These are phyloP conservation scores for Anarhynchus alexandrinus DNA, from an alignment of 2,113 vertebrate genomes.

Conservation along the genomic window DNA sequence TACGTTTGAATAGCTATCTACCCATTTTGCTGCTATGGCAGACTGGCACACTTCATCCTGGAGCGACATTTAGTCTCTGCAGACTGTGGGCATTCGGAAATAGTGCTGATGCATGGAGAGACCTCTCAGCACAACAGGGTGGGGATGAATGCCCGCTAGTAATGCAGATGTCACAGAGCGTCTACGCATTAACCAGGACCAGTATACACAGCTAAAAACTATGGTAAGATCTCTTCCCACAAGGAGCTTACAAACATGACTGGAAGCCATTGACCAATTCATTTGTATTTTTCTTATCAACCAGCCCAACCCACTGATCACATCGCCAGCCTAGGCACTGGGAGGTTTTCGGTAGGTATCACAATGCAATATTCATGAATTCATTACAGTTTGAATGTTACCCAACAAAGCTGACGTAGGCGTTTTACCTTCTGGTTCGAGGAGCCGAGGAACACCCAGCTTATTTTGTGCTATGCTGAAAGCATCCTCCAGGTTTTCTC, in stretches of 20 bases:
- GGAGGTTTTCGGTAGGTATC: neutral
- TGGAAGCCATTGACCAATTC: neutral
- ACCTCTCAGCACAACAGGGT: neutral
- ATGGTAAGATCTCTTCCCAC: neutral
- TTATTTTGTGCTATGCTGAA: slow-evolving; percentile 88
- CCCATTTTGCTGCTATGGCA: neutral
- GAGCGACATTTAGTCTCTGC: neutral
- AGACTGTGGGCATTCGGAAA: neutral
- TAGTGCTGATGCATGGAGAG: neutral
- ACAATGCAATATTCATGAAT: neutral
- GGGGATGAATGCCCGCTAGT: neutral
- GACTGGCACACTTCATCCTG: neutral
- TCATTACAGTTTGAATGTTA: neutral
- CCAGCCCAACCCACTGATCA: neutral
- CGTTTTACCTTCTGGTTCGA: slow-evolving; percentile 89
- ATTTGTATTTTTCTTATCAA: neutral
- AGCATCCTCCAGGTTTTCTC: slow-evolving; percentile 90
- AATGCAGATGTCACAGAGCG: neutral
- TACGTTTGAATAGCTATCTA: neutral
- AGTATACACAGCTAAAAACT: neutral
- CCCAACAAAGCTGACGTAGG: neutral
- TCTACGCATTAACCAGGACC: neutral
- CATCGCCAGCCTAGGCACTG: neutral
- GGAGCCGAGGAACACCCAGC: slow-evolving; percentile 88
- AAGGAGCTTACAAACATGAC: neutral